These are phyloP conservation scores for Brachionus rubens DNA, from an alignment of 1,140 invertebrate species.

Conservation along the genomic window DNA sequence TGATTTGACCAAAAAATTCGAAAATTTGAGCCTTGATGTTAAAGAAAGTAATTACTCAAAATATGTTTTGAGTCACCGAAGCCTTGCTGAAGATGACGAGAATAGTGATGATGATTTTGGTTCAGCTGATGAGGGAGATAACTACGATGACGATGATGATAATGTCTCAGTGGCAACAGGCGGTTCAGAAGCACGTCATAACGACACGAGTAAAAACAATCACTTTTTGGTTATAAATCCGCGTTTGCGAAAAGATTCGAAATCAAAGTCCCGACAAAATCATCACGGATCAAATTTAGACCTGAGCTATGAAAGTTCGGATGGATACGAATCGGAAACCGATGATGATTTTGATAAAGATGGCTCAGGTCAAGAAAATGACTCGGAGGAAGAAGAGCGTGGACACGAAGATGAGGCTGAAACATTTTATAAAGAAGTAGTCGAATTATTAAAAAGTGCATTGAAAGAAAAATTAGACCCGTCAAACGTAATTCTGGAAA, in stretches of 20 bases:
- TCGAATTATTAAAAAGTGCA: constrained; percentile 9
- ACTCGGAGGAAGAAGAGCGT: neutral
- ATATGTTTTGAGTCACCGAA: neutral
- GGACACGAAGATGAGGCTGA: constrained; percentile 16
- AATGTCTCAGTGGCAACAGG: neutral
- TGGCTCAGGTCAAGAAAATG: neutral
- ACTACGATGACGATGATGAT: constrained; percentile 1
- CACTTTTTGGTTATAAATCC: neutral
- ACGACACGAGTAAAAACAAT: constrained; percentile 4
- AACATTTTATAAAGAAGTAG: neutral
- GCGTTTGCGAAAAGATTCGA: neutral
- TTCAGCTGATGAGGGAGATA: neutral
- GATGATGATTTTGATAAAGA: constrained; percentile 3
- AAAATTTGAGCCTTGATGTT: neutral
- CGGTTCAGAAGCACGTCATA: neutral
- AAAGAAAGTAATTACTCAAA: constrained; percentile 18
- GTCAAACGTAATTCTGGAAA: constrained; percentile 34
- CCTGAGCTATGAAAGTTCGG: neutral
- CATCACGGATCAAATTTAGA: neutral
- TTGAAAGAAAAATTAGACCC: constrained; percentile 20
- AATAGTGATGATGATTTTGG: neutral
- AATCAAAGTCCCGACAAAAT: neutral
- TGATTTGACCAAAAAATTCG: neutral
- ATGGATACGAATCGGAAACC: neutral
- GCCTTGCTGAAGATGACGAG: neutral